Evolutionary conservation across 2,113 vertebrate genomes (phyloP).

Genomic region (Monarcha castaneiventris): DNA sequence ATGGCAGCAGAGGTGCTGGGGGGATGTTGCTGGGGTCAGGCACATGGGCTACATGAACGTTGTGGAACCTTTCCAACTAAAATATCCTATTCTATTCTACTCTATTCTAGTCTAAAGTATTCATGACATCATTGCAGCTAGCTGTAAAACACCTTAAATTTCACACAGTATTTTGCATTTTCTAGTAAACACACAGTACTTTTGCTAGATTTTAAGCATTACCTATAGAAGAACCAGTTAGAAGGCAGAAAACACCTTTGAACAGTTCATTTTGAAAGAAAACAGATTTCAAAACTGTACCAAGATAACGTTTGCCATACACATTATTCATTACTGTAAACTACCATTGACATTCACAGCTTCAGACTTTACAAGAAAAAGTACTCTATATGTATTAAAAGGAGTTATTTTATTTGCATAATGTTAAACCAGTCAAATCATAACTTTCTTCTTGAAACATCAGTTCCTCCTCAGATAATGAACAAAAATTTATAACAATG

Average conservation of each 20-base stretch:
- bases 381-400: background rate
- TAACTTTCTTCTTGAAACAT: background rate
- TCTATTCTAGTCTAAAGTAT: background rate
- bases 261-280: background rate
- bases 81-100: background rate
- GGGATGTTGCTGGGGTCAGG: background rate
- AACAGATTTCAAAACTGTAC: background rate
- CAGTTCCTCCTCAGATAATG: background rate
- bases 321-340: background rate
- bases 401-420: background rate
- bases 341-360: background rate
- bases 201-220: background rate
- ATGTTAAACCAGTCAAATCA: background rate
- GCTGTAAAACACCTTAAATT: background rate
- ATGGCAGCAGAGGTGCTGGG: background rate
- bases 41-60: background rate
- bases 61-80: background rate
- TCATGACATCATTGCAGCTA: background rate
- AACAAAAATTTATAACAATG: background rate
- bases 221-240: background rate
- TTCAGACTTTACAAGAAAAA: background rate
- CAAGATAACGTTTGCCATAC: background rate
- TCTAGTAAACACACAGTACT: background rate
- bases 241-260: background rate
- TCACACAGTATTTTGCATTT: background rate